Percentiles rank a stretch among this genome's conserved stretches.
Evolutionary conservation across 2,797 vertebrate species (phyloP).

Genomic region (Chelonia mydas): DNA sequence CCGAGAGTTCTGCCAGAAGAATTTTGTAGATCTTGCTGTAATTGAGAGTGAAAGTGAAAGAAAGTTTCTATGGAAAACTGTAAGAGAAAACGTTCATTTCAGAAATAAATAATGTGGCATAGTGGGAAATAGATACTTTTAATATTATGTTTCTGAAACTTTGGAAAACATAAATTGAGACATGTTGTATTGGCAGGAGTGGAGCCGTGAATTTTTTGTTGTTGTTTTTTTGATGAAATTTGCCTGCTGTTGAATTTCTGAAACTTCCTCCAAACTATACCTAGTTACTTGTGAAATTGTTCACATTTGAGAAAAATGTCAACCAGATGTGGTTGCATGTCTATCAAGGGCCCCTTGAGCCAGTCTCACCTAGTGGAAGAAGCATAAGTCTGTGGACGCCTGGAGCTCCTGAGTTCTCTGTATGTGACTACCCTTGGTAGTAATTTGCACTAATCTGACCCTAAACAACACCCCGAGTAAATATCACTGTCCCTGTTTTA

Average conservation of each 20-base stretch:
- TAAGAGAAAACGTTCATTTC: slow-evolving; percentile 71
- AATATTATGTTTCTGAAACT: not conserved
- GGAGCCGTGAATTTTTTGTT: not conserved
- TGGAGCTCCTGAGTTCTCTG: not conserved
- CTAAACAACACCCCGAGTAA: not conserved
- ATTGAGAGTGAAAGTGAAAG: slow-evolving; percentile 89
- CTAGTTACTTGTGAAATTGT: not conserved
- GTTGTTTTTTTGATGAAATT: not conserved
- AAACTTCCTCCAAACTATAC: accelerated
- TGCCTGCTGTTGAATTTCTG: not conserved
- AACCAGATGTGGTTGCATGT: not conserved
- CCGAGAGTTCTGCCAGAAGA: slow-evolving; percentile 85
- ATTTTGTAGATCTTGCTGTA: slow-evolving; percentile 88
- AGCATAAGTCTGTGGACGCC: not conserved
- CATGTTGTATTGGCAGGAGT: not conserved
- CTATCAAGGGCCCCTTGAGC: not conserved
- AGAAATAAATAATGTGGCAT: not conserved
- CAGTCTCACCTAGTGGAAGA: not conserved
- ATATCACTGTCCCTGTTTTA: not conserved
- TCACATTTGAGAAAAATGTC: not conserved
- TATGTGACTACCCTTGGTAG: not conserved
- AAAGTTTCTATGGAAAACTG: slow-evolving; percentile 89
- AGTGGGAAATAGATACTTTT: not conserved
- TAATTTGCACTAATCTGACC: not conserved
- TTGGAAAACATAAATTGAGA: not conserved